These are phyloP conservation scores for Coleophora deauratella DNA, from an alignment of 2,888 invertebrate species.

Conservation along the genomic window DNA sequence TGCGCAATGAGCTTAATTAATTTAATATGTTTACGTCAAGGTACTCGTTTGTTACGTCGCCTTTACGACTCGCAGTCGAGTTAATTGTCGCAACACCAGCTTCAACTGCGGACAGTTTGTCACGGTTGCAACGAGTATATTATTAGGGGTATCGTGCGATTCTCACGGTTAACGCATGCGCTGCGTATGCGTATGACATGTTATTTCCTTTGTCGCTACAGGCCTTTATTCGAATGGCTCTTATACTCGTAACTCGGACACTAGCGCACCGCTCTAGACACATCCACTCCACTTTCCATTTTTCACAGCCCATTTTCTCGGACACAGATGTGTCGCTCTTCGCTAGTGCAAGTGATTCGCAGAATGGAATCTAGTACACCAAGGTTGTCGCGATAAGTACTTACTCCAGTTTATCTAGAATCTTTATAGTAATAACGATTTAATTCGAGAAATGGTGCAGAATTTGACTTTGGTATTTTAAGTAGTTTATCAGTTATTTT, in stretches of 20 bases:
- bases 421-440: too few species aligned
- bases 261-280: slow-evolving; percentile 59
- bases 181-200: slow-evolving; percentile 34
- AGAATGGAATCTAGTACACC: slow-evolving; percentile 50
- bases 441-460: too few species aligned
- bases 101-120: slow-evolving; percentile 33
- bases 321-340: slow-evolving; percentile 32
- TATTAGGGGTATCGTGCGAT: slow-evolving; percentile 41
- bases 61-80: too few species aligned
- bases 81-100: background rate
- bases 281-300: slow-evolving; percentile 71
- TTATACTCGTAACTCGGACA: slow-evolving; percentile 49
- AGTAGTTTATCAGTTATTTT: too few species aligned
- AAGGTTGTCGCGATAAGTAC: slow-evolving; percentile 38
- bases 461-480: too few species aligned
- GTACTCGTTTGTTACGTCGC: too few species aligned
- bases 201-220: slow-evolving; percentile 38
- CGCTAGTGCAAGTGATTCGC: slow-evolving; percentile 51
- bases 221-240: slow-evolving; percentile 38
- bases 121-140: slow-evolving; percentile 43
- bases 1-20: too few species aligned
- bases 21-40: too few species aligned
- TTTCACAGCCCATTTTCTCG: slow-evolving; percentile 62
- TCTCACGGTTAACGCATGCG: slow-evolving; percentile 42
- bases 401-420: too few species aligned